These are phyloP conservation scores for Dasypogon diadema DNA, from an alignment of 2,888 invertebrate genomes.

Conservation along the genomic window DNA sequence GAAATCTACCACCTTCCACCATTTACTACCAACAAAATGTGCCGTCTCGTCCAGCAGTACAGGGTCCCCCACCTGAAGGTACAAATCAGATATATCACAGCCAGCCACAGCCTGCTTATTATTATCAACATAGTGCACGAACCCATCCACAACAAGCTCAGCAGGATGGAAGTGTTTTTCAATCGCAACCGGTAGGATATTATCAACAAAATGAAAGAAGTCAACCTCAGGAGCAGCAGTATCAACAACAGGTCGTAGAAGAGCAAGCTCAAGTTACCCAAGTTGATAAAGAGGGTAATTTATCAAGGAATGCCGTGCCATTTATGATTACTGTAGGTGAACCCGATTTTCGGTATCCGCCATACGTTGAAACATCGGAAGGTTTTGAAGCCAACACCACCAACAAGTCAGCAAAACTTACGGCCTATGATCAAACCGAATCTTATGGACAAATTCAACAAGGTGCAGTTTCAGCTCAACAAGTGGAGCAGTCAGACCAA, in stretches of 20 bases:
- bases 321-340: slow-evolving; percentile 63
- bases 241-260: slow-evolving; percentile 57
- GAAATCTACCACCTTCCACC: too few relatives aligned
- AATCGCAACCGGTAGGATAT: not conserved
- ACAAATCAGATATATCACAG: not conserved
- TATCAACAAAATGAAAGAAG: not conserved
- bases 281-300: slow-evolving; percentile 40
- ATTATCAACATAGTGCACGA: not conserved
- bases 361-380: slow-evolving; percentile 55
- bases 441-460: not conserved
- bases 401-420: not conserved
- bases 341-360: slow-evolving; percentile 60
- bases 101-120: not conserved
- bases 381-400: slow-evolving; percentile 56
- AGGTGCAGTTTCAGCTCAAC: not conserved
- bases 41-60: not conserved
- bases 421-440: slow-evolving; percentile 6
- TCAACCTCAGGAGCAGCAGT: slow-evolving; percentile 55
- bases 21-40: not conserved
- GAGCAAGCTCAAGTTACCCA: slow-evolving; percentile 56
- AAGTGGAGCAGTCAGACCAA: not conserved
- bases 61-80: not conserved
- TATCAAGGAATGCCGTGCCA: slow-evolving; percentile 54
- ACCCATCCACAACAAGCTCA: not conserved
- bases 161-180: not conserved